A percentile compares a stretch with the other conserved stretches of the same genome.
These are phyloP conservation scores for Sphyrna mokarran DNA, from an alignment of 2,113 vertebrate genomes.

Conservation along the genomic window DNA sequence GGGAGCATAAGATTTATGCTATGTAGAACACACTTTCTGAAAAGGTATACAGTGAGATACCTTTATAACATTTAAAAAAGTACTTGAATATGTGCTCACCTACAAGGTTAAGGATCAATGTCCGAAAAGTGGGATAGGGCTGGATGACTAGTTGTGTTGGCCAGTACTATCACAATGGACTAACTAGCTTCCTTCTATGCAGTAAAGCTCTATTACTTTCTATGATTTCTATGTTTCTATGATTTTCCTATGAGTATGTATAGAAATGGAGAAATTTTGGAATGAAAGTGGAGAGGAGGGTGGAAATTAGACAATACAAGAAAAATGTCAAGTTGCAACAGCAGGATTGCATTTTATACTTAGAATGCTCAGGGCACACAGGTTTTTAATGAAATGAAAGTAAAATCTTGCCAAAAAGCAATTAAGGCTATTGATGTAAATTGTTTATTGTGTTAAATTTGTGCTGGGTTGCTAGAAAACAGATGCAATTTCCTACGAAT, in stretches of 20 bases:
- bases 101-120: not conserved
- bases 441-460: not conserved
- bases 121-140: not conserved
- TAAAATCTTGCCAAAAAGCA: not conserved
- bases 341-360: not conserved
- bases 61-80: no score
- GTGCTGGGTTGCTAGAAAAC: not conserved
- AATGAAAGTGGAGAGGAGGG: not conserved
- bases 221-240: not conserved
- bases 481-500: not conserved
- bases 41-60: no score
- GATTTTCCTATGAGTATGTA: not conserved
- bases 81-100: no score
- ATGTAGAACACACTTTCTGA: no score
- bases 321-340: not conserved
- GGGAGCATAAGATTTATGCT: no score
- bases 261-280: not conserved
- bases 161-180: not conserved
- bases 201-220: not conserved
- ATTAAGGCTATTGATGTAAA: not conserved
- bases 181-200: not conserved
- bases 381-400: not conserved
- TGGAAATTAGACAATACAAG: not conserved
- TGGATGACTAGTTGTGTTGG: not conserved
- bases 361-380: not conserved